Evolutionary conservation across 2,113 vertebrate genomes (phyloP).

Genomic region (Gopherus flavomarginatus): DNA sequence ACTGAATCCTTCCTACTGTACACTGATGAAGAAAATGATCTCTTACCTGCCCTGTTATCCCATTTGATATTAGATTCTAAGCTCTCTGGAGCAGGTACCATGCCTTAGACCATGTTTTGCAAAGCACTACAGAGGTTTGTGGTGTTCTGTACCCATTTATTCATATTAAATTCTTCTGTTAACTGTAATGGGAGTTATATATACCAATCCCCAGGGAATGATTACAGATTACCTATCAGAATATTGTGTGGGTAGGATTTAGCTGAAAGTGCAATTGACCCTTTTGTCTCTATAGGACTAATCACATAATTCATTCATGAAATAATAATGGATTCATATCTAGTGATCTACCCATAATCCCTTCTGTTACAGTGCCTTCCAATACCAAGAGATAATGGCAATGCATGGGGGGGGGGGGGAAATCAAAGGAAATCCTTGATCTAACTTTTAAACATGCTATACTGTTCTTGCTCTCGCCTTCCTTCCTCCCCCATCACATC

Average conservation of each 20-base stretch:
- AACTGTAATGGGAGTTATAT: neutral
- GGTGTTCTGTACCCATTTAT: neutral
- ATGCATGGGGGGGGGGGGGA: accelerated
- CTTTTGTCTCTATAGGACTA: neutral
- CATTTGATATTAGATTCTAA: neutral
- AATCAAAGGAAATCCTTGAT: neutral
- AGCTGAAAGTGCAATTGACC: neutral
- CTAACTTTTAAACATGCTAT: neutral
- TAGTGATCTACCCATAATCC: neutral
- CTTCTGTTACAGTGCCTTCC: neutral
- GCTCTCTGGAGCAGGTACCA: neutral
- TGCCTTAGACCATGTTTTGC: neutral
- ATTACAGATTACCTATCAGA: accelerated
- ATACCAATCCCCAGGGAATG: neutral
- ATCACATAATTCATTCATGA: neutral
- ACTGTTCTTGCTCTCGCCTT: neutral
- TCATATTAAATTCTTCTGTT: neutral
- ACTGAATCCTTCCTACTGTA: neutral
- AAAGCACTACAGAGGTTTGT: neutral
- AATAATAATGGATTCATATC: neutral
- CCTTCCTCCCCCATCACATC: neutral
- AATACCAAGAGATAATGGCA: neutral
- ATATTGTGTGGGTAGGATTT: neutral
- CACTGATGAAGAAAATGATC: neutral
- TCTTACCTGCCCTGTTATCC: neutral